A percentile compares a stretch with the other conserved stretches of the same genome.
Conservation (phyloP, 2,888 invertebrate genomes). For the Chrysotoxum bicinctum region DNA sequence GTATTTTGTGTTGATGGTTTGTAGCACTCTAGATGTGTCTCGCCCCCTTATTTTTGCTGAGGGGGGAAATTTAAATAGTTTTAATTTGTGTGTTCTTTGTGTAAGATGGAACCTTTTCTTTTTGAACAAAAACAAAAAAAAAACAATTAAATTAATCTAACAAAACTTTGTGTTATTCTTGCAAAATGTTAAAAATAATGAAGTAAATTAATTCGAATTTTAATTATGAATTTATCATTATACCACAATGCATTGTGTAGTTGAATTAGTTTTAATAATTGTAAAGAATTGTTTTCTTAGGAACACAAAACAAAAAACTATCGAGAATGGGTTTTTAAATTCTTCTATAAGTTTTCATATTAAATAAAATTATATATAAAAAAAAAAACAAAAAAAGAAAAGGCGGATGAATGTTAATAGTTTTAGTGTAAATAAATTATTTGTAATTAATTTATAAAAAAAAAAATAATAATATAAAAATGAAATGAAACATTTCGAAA, state of each 20-base stretch:
- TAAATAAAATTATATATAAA: neutral
- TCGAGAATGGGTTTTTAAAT: neutral
- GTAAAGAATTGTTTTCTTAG: slow-evolving; percentile 18
- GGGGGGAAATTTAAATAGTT: neutral
- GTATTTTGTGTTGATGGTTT: slow-evolving; percentile 29
- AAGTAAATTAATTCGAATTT: slow-evolving; percentile 23
- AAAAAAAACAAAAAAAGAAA: slow-evolving; percentile 18
- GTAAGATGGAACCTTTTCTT: neutral
- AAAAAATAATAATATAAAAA: slow-evolving; percentile 25
- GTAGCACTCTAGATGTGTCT: slow-evolving; percentile 4
- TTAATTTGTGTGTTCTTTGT: slow-evolving; percentile 38
- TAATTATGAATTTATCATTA: neutral
- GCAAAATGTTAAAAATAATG: slow-evolving; percentile 19
- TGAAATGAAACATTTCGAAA: slow-evolving; percentile 64
- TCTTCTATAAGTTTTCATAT: slow-evolving; percentile 20
- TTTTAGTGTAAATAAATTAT: slow-evolving; percentile 49
- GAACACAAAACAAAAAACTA: no score
- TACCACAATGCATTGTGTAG: neutral
- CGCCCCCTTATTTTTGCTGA: neutral
- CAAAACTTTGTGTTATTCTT: slow-evolving; percentile 34
- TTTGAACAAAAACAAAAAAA: neutral
- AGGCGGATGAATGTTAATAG: slow-evolving; percentile 18
- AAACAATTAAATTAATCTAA: neutral
- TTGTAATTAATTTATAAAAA: slow-evolving; percentile 65
- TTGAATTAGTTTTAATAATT: slow-evolving; percentile 16